Base-by-base conservation (phyloP, 2,888 invertebrate species). In the Papilio elwesi region DNA sequence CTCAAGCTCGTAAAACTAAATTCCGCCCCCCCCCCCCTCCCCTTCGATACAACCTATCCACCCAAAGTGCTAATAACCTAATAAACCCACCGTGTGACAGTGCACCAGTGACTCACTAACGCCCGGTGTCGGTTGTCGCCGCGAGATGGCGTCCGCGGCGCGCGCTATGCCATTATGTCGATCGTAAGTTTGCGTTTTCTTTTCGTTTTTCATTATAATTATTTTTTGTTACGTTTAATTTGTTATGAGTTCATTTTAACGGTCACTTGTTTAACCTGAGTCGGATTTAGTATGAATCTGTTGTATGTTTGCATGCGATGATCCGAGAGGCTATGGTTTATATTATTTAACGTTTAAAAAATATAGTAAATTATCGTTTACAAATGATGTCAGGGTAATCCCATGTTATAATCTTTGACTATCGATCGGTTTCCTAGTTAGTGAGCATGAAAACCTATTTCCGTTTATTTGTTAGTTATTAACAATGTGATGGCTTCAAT, bases 101-200 rank as follows among this genome's bases (percentile, higher is more conserved):
- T 84, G 83, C 85, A 84, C 84, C 82, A 83, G 85, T 84, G 85
- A 85, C 78, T 76, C 74, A 78, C 78, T 79, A 77, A 78, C 77
- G 78, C 76, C 78, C 78, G 75, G 78, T 75, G 74, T 73, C 78
- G 75, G 73, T 71, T 59, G 70, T 55, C 70, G 70, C 71, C 70
- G 71, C 70, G 70, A 74, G 76, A 74, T 74, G 79, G 76, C 77
- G 77, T 78, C 78, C 78, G 71, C 38, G 76, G 76, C 77, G 76
- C 75, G 38, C 75, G 71, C 80, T 88, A 90, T 91, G 94, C 93
- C 92, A 91, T 93, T 93, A 91, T 92, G 92, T 93, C 93, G 88
- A 90, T 91, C 86, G 93, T 93, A 90, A 93, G 92, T 92, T 92
- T 85, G 80, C 74, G 80, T 83, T 85, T 82, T 79, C 78, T 78